Conservation (phyloP, 2,113 vertebrate species). For the Pterophyllum scalare region DNA sequence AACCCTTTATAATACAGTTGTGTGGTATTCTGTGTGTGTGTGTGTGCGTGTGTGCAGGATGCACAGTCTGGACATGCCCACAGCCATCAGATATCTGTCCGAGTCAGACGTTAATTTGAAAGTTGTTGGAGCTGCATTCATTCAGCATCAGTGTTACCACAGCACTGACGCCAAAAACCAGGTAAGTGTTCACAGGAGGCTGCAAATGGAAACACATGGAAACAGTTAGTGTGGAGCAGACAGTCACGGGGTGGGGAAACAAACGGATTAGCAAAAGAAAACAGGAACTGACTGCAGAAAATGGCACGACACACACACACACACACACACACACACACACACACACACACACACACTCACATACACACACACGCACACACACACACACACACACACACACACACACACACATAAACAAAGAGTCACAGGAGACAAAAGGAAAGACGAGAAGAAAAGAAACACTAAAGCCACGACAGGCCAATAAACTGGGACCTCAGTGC, state of each 20-base stretch:
- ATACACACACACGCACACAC: no score
- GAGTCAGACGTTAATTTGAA: conserved; percentile 88
- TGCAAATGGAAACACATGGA: background rate
- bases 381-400: no score
- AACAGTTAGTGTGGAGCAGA: fast-evolving
- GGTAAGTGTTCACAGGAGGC: conserved; percentile 73
- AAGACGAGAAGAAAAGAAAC: no score
- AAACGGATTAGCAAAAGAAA: background rate
- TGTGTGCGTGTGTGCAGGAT: conserved; percentile 77
- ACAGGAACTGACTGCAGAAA: background rate
- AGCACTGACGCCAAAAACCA: conserved; percentile 89
- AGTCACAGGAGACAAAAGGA: background rate
- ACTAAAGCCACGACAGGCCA: background rate
- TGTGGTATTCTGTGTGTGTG: no score
- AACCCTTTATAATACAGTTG: background rate
- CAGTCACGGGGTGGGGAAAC: background rate
- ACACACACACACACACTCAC: no score
- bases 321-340: fast-evolving
- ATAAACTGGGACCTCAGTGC: background rate
- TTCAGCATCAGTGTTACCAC: conserved; percentile 97
- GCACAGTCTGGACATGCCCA: conserved; percentile 87
- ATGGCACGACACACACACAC: background rate
- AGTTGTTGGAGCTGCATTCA: conserved; percentile 89
- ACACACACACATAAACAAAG: no score
- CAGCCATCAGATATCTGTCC: conserved; percentile 89